Evolutionary conservation across 2,797 vertebrate genomes (phyloP).

Genomic region (Zalophus californianus): DNA sequence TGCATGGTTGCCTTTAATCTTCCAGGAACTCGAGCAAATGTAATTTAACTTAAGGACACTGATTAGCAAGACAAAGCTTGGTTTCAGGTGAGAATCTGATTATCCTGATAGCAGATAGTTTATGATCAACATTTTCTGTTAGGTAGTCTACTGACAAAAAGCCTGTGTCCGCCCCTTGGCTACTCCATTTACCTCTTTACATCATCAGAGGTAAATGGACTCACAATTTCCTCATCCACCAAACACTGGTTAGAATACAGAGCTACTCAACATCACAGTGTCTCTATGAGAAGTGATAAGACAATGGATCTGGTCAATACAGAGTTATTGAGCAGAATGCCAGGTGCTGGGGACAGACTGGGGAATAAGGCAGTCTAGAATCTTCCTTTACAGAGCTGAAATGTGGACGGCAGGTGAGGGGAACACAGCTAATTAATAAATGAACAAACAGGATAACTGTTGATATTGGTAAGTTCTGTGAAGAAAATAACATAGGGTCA

Average conservation of each 20-base stretch:
- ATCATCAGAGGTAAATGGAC: background rate
- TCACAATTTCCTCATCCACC: background rate
- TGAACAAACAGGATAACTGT: background rate
- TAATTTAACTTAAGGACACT: background rate
- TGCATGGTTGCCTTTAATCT: background rate
- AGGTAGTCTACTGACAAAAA: background rate
- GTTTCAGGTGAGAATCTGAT: background rate
- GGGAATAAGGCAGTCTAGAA: background rate
- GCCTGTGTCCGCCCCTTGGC: background rate
- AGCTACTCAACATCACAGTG: rapidly evolving
- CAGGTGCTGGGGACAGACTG: background rate
- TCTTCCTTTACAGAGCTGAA: background rate
- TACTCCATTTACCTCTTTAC: background rate
- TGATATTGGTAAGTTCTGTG: background rate
- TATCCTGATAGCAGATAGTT: background rate
- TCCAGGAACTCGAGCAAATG: background rate
- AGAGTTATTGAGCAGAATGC: background rate
- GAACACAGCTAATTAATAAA: background rate
- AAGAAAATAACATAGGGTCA: background rate
- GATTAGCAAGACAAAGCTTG: background rate
- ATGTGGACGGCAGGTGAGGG: background rate
- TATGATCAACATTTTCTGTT: background rate
- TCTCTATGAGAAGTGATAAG: background rate
- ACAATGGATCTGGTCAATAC: background rate
- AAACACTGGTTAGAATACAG: background rate